These are phyloP conservation scores for Amphipoea oculea DNA, from an alignment of 2,888 invertebrate species.

Conservation along the genomic window DNA sequence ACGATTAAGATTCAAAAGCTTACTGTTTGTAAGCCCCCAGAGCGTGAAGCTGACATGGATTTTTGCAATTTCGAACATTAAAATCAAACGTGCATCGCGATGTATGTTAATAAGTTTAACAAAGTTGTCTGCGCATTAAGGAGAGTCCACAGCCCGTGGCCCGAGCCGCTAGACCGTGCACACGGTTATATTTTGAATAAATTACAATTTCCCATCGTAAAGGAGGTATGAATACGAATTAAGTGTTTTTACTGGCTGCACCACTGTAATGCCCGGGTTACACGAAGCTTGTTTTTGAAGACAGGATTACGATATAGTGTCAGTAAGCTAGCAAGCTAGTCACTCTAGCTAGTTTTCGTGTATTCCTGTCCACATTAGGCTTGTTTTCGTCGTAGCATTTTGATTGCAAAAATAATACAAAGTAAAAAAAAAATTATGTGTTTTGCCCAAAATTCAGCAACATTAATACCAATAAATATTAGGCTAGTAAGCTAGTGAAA, in stretches of 20 bases:
- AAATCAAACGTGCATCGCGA: constrained; percentile 64
- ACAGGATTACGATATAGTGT: background rate
- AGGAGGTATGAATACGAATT: constrained; percentile 63
- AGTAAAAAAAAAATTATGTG: too few species aligned
- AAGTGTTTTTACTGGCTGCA: constrained; percentile 57
- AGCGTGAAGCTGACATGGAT: constrained; percentile 63
- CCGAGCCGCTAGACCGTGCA: constrained; percentile 67
- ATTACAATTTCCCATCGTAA: constrained; percentile 67
- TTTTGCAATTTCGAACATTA: constrained; percentile 65
- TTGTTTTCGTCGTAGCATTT: background rate
- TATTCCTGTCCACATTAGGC: background rate
- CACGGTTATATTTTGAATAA: constrained; percentile 65
- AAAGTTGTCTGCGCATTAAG: constrained; percentile 70
- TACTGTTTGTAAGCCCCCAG: constrained; percentile 58
- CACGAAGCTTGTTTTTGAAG: background rate
- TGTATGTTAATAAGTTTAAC: constrained; percentile 70
- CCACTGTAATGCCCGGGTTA: constrained; percentile 19
- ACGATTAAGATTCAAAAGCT: constrained; percentile 68
- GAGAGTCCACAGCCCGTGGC: constrained; percentile 56
- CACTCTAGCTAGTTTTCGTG: background rate
- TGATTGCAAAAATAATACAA: too few species aligned
- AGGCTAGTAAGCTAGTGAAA: background rate
- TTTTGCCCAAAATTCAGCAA: too few species aligned
- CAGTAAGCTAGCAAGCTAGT: background rate
- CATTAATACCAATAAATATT: background rate